Conservation (phyloP, 2,888 invertebrate genomes). For the Atherix ibis region DNA sequence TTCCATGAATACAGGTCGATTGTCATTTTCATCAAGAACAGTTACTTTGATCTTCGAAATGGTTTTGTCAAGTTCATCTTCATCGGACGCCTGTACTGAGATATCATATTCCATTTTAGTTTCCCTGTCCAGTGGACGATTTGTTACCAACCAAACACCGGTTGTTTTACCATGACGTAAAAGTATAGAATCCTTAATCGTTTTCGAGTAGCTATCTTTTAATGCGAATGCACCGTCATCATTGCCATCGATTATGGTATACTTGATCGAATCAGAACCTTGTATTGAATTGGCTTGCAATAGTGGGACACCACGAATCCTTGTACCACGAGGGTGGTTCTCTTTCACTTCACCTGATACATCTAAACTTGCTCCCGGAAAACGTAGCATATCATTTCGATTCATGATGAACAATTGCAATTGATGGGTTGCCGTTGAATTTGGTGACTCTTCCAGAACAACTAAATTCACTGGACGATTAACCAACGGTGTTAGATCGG, state of each 20-base stretch:
- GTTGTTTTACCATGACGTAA: conserved; percentile 36
- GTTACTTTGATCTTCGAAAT: conserved; percentile 60
- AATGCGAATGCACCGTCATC: conserved; percentile 58
- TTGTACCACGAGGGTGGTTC: conserved; percentile 57
- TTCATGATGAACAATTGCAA: conserved; percentile 71
- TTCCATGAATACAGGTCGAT: conserved; percentile 69
- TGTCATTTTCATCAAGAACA: conserved; percentile 81
- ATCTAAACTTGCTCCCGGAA: conserved; percentile 46
- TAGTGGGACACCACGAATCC: conserved; percentile 53
- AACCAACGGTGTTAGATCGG: conserved; percentile 65
- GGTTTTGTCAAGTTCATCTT: conserved; percentile 64
- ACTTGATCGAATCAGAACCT: conserved; percentile 49
- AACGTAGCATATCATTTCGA: conserved; percentile 64
- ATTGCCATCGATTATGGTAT: conserved; percentile 64
- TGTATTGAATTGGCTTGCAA: conserved; percentile 55
- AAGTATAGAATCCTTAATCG: conserved; percentile 10
- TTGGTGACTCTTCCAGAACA: conserved; percentile 65
- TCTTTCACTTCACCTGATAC: conserved; percentile 57
- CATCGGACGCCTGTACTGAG: conserved; percentile 64
- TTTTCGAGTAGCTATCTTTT: conserved; percentile 38
- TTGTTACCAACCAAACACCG: conserved; percentile 61
- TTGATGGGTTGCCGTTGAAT: conserved; percentile 63
- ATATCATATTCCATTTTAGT: conserved; percentile 52
- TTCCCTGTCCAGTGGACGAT: conserved; percentile 65
- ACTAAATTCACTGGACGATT: conserved; percentile 68